Evolutionary conservation across 2,113 vertebrate species (phyloP), one percentile per base, ranked within the genome.

Genomic region (Pelusios castaneus): DNA sequence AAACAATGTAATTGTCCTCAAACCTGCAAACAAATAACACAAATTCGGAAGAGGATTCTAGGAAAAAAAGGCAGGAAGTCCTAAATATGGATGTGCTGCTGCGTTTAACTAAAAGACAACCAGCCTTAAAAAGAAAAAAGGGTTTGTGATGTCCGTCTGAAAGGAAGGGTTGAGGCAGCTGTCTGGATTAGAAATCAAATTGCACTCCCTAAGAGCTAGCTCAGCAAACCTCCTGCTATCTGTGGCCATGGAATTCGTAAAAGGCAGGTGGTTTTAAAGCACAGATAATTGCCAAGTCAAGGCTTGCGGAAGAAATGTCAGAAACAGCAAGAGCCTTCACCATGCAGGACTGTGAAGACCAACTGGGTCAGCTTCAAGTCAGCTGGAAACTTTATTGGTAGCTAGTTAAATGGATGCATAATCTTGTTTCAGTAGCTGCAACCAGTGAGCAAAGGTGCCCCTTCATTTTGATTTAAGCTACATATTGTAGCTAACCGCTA

Each of bases 1-100:
- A 27, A 95, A 56, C n/a, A 45, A 22, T 79, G 2, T 76, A 84
- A 82, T 38, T 92, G 8, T 92, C 41, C 85, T 94, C 92, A 89
- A 70, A 86, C 75, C 83, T 89, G 83, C 51, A 4, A 16, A 85
- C 76, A 82, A 31, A 88, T 67, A 67, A 85, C 25, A 3, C 8
- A 83, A 77, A 87, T 31, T 17, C 10, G 52, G 80, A 92, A 81
- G 47, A 60, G 58, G 54, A 47, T 84, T 84, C 89, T 85, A 88
- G 80, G 82, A 51, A 29, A 34, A 6, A 60, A 31, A 27, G 60
- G 34, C 60, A 67, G 34, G 34, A n/a, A 84, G 10, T 34, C 38
- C 38, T 85, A 27, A 67, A 80, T 78, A 75, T 89, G 87, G 81
- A 93, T 88, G 12, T 80, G n/a, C 9, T 89, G 91, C 78, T 75